Evolutionary conservation across 2,797 vertebrate genomes (phyloP).

Genomic region (Tachyglossus aculeatus): DNA sequence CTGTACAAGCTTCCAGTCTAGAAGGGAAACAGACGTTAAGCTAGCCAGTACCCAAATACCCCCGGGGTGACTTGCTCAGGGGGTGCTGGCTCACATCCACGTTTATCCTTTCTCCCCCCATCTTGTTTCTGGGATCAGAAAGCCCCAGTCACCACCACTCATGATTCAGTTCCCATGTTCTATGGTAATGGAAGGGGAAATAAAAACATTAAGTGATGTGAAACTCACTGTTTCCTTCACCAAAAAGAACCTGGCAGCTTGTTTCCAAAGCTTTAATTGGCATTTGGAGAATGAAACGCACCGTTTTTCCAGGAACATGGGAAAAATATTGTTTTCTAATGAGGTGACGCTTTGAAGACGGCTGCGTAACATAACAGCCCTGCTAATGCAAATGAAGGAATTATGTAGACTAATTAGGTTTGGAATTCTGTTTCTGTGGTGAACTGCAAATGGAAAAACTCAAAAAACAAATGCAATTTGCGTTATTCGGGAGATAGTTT

Average conservation of each 20-base stretch:
- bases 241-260: not conserved
- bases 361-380: not conserved
- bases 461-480: too few relatives aligned
- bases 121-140: constrained; percentile 53
- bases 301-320: not conserved
- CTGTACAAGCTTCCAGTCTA: too few relatives aligned
- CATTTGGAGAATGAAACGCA: constrained; percentile 20
- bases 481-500: too few relatives aligned
- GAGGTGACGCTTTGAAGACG: not conserved
- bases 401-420: too few relatives aligned
- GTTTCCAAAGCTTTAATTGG: constrained; percentile 23
- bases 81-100: too few relatives aligned
- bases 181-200: constrained; percentile 54
- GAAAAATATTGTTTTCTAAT: not conserved
- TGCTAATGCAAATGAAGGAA: not conserved
- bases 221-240: constrained; percentile 37
- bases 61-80: too few relatives aligned
- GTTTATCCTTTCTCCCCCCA: too few relatives aligned
- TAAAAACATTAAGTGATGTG: constrained; percentile 62
- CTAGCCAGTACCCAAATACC: too few relatives aligned
- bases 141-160: constrained; percentile 46
- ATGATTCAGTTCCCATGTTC: constrained; percentile 59
- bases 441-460: too few relatives aligned
- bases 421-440: too few relatives aligned
- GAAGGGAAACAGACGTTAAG: too few relatives aligned